Percentiles rank a stretch among this genome's conserved stretches.
phyloP scores from a whole-genome alignment of 2,113 vertebrate species.

The Gambusia affinis region DNA sequence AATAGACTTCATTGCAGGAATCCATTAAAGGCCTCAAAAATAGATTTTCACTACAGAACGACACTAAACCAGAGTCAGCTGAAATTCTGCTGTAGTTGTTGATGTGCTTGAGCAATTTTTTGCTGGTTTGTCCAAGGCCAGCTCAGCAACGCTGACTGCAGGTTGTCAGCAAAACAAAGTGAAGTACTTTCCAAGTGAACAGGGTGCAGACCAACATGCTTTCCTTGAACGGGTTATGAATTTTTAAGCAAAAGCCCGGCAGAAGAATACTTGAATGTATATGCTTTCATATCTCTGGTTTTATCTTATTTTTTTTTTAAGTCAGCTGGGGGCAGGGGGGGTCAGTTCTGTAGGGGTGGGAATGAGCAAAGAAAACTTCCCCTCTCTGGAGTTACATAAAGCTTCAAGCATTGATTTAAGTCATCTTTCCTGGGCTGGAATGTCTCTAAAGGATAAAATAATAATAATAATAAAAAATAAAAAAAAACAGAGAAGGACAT shows the following conservation, averaged over 20 bases:
- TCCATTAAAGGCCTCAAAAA: slow-evolving; percentile 12
- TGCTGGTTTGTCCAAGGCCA: slow-evolving; percentile 38
- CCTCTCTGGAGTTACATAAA: not conserved
- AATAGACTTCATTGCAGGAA: slow-evolving; percentile 25
- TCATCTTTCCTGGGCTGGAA: not conserved
- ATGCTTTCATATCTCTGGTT: slow-evolving; percentile 11
- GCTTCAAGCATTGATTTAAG: not conserved
- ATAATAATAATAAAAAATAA: too few relatives aligned
- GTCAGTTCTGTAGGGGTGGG: not conserved
- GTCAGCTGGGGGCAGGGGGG: slow-evolving; percentile 10
- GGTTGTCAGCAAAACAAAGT: slow-evolving; percentile 28
- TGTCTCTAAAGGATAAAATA: too few relatives aligned
- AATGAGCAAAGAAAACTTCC: not conserved
- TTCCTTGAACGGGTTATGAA: slow-evolving; percentile 65
- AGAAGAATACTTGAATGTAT: slow-evolving; percentile 12
- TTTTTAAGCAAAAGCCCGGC: slow-evolving; percentile 53
- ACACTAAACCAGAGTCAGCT: slow-evolving; percentile 60
- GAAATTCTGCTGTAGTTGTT: slow-evolving; percentile 45
- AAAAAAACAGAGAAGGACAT: too few relatives aligned
- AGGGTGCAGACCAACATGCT: slow-evolving; percentile 44
- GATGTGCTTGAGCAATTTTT: slow-evolving; percentile 44
- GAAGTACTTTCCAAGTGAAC: slow-evolving; percentile 12
- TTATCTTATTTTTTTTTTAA: slow-evolving; percentile 5
- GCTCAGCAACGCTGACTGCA: slow-evolving; percentile 5
- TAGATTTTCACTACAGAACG: slow-evolving; percentile 48